Base-by-base conservation (phyloP, 1,140 invertebrate species). In the Drosophila fuyamai region DNA sequence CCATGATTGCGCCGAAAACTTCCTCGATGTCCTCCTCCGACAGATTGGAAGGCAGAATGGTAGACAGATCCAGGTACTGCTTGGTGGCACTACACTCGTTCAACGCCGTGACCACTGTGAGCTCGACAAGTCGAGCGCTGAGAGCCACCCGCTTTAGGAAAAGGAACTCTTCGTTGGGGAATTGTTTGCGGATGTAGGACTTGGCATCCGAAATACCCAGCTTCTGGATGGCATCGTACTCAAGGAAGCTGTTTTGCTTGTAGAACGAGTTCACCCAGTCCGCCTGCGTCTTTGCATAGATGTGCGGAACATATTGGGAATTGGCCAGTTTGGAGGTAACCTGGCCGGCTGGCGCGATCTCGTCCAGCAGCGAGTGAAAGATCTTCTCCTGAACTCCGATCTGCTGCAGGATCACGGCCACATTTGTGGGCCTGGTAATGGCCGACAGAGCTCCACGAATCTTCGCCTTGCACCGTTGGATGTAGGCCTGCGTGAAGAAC, bases 231-330 rank as follows among this genome's bases (percentile, higher is more conserved):
- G 97, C 95, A 93, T 98, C 97, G 94, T 97, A 99, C 93, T 99
- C 98, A 60, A 99, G 93, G 92, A 99, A 99, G 74, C 97, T 96
- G 94, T 99, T 99, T 92, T 98, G 97, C 91, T 96, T 97, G 86
- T 96, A 98, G 93, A 98, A 99, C 76, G 95, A 96, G 74, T 96
- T 95, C 1, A 98, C 96, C 97, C 97, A 99, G 82, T 99, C 96
- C 89, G 94, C 95, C 93, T 98, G 96, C 9, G 94, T 96, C 92
- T 96, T 97, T 3, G 96, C 96, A 92, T 98, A 98, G 82, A 98
- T 95, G 75, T 96, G 95, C 55, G 98, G 98, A 57, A 99, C 95
- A 93, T 97, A 99, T 48, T 96, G 95, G 56, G 96, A 95, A 83
- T 96, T 96, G 66, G 94, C 93, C 79, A 96, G 94, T 71, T 96